These are phyloP conservation scores for Micronycteris hirsuta DNA, from an alignment of 2,113 vertebrate genomes.

Conservation along the genomic window DNA sequence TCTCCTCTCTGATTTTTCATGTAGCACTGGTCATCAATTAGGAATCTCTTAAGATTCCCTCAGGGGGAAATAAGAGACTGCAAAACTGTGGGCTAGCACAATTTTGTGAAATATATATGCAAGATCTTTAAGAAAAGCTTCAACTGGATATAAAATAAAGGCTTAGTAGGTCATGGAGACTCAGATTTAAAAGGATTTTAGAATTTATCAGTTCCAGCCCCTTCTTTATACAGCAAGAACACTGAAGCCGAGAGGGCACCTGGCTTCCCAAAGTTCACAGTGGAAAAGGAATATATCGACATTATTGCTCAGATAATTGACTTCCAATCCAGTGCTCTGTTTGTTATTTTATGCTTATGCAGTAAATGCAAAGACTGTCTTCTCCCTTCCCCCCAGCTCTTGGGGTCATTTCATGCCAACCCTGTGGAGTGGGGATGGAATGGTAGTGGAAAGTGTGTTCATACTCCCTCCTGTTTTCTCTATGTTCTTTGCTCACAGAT, in stretches of 20 bases:
- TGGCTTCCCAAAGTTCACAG: not conserved
- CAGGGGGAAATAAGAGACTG: conserved; percentile 51
- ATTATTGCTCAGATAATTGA: not conserved
- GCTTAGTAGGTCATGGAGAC: conserved; percentile 23
- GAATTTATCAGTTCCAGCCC: not conserved
- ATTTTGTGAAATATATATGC: conserved; percentile 45
- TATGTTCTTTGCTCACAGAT: not conserved
- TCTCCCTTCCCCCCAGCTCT: too few relatives aligned
- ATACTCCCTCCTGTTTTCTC: not conserved
- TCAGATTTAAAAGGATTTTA: conserved; percentile 28
- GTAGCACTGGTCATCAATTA: conserved; percentile 56
- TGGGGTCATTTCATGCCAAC: not conserved
- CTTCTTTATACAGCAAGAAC: not conserved
- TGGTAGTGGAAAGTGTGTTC: not conserved
- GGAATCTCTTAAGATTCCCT: conserved; percentile 47
- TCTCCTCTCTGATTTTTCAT: conserved; percentile 62
- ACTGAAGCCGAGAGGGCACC: not conserved
- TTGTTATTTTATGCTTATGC: not conserved
- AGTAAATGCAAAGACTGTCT: not conserved
- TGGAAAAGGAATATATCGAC: not conserved
- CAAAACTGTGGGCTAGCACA: conserved; percentile 27
- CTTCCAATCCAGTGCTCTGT: not conserved
- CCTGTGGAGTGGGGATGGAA: not conserved
- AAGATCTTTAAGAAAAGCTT: conserved; percentile 54
- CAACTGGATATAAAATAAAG: not conserved